Base-by-base conservation (phyloP, 2,797 vertebrate genomes). In the Ctenosaura bakeri region DNA sequence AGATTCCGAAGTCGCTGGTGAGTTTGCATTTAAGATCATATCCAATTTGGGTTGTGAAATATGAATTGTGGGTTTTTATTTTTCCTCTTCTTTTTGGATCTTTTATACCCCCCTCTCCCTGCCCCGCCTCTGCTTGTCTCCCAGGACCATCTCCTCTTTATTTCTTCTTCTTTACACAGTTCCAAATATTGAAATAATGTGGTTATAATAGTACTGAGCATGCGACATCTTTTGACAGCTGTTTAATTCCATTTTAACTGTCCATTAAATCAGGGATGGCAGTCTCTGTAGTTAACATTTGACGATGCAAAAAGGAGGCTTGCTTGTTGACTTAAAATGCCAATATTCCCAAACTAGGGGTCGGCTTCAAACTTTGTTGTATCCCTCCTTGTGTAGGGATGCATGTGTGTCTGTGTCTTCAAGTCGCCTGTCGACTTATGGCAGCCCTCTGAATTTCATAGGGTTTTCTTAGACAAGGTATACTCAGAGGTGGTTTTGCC, bases 221-320 rank as follows among this genome's bases (percentile, higher is more conserved):
- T 88, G 93, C 83, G 77, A 92, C 83, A 93, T 94, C 90, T 91
- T 85, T 95, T 93, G 92, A 91, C 95, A 95, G 92, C 90, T 94
- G 92, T 94, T 88, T 96, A 94, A 96, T 95, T 96, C 95, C 93
- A 92, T 94, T 95, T 95, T 95, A 94, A 95, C 94, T 96, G 92
- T 94, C 93, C 93, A 94, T 96, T 95, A 96, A 96, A 93, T 93
- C 93, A 90, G 91, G 87, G 80, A 1, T 77, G 74, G 85, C 64
- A 82, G 83, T 94, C 92, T 94, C 95, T 95, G 90, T 94, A 88
- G 94, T 95, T 94, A 95, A 94, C 95, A 91, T 94, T 94, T 90
- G 94, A 94, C 93, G 92, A 92, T 94, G 93, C 91, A 59, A 59
- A 79, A 87, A 89, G 18, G 42, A 78, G 29, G 22, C 32, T 71